These are phyloP conservation scores for Tillus elongatus DNA, from an alignment of 2,888 invertebrate genomes.

Conservation along the genomic window DNA sequence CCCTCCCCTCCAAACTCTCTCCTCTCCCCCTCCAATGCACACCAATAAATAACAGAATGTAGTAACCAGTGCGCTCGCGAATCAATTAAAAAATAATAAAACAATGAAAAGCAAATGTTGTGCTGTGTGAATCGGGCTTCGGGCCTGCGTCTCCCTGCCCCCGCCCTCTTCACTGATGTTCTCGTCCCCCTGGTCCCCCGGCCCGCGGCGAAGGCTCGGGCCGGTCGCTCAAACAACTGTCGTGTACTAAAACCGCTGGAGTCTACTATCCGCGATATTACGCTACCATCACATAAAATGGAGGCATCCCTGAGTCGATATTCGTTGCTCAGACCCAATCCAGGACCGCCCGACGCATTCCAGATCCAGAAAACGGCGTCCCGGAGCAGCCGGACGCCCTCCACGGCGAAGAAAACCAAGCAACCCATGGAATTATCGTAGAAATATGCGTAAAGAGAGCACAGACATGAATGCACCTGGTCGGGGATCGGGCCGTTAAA, in stretches of 20 bases:
- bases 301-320: slow-evolving; percentile 38
- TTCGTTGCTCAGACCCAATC: slow-evolving; percentile 23
- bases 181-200: too few relatives aligned
- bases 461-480: too few relatives aligned
- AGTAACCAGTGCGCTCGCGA: too few relatives aligned
- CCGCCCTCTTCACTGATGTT: slow-evolving; percentile 24
- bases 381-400: slow-evolving; percentile 6
- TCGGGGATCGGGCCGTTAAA: slow-evolving; percentile 12
- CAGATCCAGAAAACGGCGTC: slow-evolving; percentile 10
- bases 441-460: background rate
- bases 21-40: too few relatives aligned
- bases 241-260: slow-evolving; percentile 34
- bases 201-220: slow-evolving; percentile 28
- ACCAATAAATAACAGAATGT: too few relatives aligned
- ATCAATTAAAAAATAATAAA: slow-evolving; percentile 29
- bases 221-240: slow-evolving; percentile 40
- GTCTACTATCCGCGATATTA: slow-evolving; percentile 38
- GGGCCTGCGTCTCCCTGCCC: slow-evolving; percentile 22
- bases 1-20: too few relatives aligned
- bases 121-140: slow-evolving; percentile 37
- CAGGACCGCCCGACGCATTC: slow-evolving; percentile 16
- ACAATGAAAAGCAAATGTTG: slow-evolving; percentile 35
- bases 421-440: slow-evolving; percentile 1
- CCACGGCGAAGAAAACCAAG: slow-evolving; percentile 8
- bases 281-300: slow-evolving; percentile 37